Base-by-base conservation (phyloP, 2,888 invertebrate genomes). In the Hedya salicella region DNA sequence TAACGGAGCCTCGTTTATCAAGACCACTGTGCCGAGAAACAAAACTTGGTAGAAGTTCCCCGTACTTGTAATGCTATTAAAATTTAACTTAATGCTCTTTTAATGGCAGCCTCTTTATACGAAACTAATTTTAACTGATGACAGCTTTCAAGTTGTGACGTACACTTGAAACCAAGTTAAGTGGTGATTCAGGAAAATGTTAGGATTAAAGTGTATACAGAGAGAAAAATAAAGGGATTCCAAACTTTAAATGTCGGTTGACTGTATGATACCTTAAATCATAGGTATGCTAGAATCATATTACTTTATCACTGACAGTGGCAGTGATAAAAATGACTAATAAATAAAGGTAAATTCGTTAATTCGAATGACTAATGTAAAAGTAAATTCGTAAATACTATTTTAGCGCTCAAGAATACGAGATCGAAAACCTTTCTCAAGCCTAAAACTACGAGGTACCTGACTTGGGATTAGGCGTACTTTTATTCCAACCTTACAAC, bases 61-160 rank as follows among this genome's bases (percentile, higher is more conserved):
- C 70, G 68, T 69, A 70, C 72, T 75, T 57, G 59, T 77, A 67
- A 77, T 77, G 74, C 78, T 79, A 78, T 78, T 79, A 74, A 79
- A 78, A 74, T 78, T 74, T 72, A 80, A 78, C 77, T 77, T 77
- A 68, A 80, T 79, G 78, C 70, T 72, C 74, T 74, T 78, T 80
- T 81, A 77, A 81, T 78, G 75, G 71, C 73, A 62, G 68, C 63
- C 73, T 71, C 75, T 83, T 80, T 76, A 77, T 75, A 75, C 65
- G 70, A 77, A 80, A 78, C 76, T 79, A 79, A 82, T 83, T 77
- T 77, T 71, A 71, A 78, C 74, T 76, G 72, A 80, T 72, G 75
- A 78, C 69, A 74, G 73, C 67, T 65, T 74, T 80, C 67, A 66
- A 72, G 67, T 70, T 75, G 69, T 52, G 69, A 68, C 59, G 69